A percentile compares a stretch with the other conserved stretches of the same genome.
phyloP scores from a whole-genome alignment of 1,140 invertebrate species.

The Saccostrea echinata region DNA sequence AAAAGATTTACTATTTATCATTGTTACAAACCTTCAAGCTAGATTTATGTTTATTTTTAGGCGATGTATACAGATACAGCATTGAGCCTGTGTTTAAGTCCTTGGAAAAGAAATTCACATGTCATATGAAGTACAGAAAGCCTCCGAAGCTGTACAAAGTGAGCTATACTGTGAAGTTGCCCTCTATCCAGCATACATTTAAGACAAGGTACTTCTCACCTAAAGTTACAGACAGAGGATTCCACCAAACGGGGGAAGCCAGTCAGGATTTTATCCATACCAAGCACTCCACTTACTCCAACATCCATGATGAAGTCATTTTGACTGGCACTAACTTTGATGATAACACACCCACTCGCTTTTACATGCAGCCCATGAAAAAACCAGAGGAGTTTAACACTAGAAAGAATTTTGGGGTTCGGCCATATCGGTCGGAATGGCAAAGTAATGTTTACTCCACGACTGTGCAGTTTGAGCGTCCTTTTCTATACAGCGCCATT shows the following conservation, averaged over 20 bases:
- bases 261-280: conserved; percentile 62
- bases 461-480: conserved; percentile 70
- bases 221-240: conserved; percentile 47
- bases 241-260: conserved; percentile 55
- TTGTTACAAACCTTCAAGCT: not conserved
- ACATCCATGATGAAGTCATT: conserved; percentile 66
- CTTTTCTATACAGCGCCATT: conserved; percentile 73
- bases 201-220: conserved; percentile 59
- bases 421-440: conserved; percentile 32
- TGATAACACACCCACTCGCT: conserved; percentile 56
- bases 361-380: conserved; percentile 65
- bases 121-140: conserved; percentile 69
- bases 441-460: conserved; percentile 58
- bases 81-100: conserved; percentile 69
- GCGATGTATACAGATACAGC: conserved; percentile 71
- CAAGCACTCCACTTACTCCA: conserved; percentile 64
- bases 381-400: conserved; percentile 57
- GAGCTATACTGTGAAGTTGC: conserved; percentile 68
- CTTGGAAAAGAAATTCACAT: conserved; percentile 64
- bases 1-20: not conserved
- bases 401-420: conserved; percentile 55
- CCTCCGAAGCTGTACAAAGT: conserved; percentile 70
- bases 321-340: conserved; percentile 62
- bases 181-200: conserved; percentile 62
- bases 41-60: conserved; percentile 56